These are phyloP conservation scores for Crepidodera aurea DNA, from an alignment of 2,888 invertebrate species.

Conservation along the genomic window DNA sequence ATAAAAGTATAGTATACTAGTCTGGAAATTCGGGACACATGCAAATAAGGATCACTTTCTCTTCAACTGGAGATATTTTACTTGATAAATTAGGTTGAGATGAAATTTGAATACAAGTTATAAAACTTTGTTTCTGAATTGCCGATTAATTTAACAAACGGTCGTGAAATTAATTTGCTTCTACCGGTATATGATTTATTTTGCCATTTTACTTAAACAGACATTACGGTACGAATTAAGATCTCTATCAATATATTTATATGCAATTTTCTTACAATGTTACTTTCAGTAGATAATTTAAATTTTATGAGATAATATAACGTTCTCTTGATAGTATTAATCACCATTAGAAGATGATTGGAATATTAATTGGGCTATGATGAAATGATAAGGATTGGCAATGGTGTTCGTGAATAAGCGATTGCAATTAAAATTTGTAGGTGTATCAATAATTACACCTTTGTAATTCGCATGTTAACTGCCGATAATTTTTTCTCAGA, in stretches of 20 bases:
- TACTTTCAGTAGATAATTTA: background rate
- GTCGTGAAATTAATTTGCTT: no score
- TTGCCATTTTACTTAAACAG: no score
- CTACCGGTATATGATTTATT: no score
- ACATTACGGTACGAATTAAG: background rate
- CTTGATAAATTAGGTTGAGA: no score
- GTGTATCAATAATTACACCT: constrained; percentile 13
- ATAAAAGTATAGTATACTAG: no score
- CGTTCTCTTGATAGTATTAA: constrained; percentile 6
- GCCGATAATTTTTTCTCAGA: background rate
- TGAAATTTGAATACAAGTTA: no score
- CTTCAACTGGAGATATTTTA: no score
- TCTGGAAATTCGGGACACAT: no score
- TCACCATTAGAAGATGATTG: constrained; percentile 6
- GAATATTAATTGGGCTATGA: constrained; percentile 10
- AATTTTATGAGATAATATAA: constrained; percentile 1
- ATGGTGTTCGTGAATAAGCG: constrained; percentile 2
- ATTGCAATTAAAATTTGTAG: constrained; percentile 9
- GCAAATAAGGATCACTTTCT: no score
- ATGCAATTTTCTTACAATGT: background rate
- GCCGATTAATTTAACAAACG: no score
- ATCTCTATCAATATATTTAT: background rate
- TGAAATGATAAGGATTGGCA: constrained; percentile 20
- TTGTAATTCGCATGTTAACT: background rate
- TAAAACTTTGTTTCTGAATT: no score